Base-by-base conservation (phyloP, 1,140 invertebrate genomes). In the Drosophila ambigua region DNA sequence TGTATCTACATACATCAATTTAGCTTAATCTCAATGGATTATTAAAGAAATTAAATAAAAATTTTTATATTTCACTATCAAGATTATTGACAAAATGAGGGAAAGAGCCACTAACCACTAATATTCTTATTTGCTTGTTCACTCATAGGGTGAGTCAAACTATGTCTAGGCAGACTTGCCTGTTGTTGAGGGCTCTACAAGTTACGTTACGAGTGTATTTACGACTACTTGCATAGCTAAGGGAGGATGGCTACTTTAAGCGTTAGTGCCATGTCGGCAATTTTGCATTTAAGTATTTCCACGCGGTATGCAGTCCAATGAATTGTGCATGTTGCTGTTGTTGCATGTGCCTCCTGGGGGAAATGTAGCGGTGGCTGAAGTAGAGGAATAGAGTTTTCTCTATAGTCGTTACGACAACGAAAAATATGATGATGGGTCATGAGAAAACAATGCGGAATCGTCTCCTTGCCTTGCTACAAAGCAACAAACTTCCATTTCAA, bases 401-500 rank as follows among this genome's bases (percentile, higher is more conserved):
- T 16, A 16, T 43, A 58, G 53, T 48, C 66, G 51, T 62, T 77
- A 43, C 15, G 59, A 49, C 46, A 39, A 44, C 57, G 43, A 53
- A 60, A 60, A 55, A 15, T 24, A 60, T 64, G 68, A 83, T 68
- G 72, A 26, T 76, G 49, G 64, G 58, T 1, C 54, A 48, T 54
- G 48, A 55, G n/a, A 51, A 58, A 48, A 39, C 46, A 43, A 61
- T 59, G 51, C n/a, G 44, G 26, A 28, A 49, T n/a, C 52, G 45
- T 16, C 67, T 45, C 53, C 52, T 44, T 67, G 20, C 28, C 45
- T 15, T 28, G 46, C 71, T 35, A 44, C 45, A 35, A 46, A 24
- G 2, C 39, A 23, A 60, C 35, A 53, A 72, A 68, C 72, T 79
- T 87, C 82, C 82, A 78, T 76, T 88, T 87, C 71, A 87, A 87